Evolutionary conservation across 2,113 vertebrate species (phyloP).

Genomic region (Tor tambroides): DNA sequence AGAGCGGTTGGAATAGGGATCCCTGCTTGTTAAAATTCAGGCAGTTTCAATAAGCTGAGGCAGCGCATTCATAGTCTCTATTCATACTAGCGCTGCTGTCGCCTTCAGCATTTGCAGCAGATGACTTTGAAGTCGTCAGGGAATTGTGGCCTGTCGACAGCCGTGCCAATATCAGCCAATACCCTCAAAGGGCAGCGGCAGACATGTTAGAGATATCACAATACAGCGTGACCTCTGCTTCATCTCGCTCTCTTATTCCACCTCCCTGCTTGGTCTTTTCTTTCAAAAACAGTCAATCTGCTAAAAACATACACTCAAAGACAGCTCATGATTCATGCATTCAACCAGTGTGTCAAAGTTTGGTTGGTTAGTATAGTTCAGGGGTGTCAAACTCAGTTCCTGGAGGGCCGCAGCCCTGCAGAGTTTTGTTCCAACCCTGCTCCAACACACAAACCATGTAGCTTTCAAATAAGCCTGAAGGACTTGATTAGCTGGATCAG

Average conservation of each 20-base stretch:
- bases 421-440: no score
- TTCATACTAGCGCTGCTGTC: constrained; percentile 16
- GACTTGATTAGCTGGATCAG: no score
- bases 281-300: neutral
- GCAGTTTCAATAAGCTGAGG: constrained; percentile 26
- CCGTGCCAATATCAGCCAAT: constrained; percentile 47
- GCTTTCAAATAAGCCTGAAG: no score
- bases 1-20: constrained; percentile 29
- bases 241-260: neutral
- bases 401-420: no score
- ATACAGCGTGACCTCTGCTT: constrained; percentile 22
- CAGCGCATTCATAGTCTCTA: constrained; percentile 17
- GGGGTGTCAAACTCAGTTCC: no score
- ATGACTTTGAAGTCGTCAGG: constrained; percentile 46
- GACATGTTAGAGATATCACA: constrained; percentile 33
- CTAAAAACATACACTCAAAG: neutral
- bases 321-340: neutral
- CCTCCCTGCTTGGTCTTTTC: neutral
- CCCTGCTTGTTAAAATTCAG: constrained; percentile 47
- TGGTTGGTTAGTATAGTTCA: neutral
- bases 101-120: constrained; percentile 16
- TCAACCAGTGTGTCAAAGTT: neutral
- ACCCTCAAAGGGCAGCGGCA: constrained; percentile 40
- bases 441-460: no score
- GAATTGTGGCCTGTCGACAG: constrained; percentile 41